Base-by-base conservation (phyloP, 2,888 invertebrate species). In the Ennomos fuscantarius region DNA sequence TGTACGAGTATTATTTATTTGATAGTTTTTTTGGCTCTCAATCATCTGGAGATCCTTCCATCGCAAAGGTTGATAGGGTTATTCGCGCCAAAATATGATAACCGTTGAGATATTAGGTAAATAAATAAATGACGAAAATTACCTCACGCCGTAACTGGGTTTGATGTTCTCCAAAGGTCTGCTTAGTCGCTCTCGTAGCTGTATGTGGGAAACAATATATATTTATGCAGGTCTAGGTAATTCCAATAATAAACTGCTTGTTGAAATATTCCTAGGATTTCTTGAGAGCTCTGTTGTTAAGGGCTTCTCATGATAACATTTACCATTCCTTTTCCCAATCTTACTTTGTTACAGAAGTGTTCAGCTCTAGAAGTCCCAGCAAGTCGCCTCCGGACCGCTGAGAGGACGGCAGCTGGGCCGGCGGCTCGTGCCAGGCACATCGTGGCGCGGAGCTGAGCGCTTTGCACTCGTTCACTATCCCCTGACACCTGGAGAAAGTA, bases 341-440 rank as follows among this genome's bases (percentile, higher is more conserved):
- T 59, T 56, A 88, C 89, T 74, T 86, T 85, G 45, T 76, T 78
- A 64, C 89, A 97, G 82, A 73, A 95, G 84, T 67, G 50, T 51
- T 89, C 89, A n/a, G 94, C 93, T 40, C 93, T 93, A 8, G 94
- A 93, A 11, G 93, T 90, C 47, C 91, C 92, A 8, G 92, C 89
- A 0, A 94, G 91, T 31, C 94, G 88, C 46, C 93, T 85, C 40
- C 94, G 90, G 1, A 95, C 95, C 1, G 94, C 94, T 11, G 94
- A 93, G 47, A 96, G 76, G 11, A 96, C 94, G 0, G 95, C 94
- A 0, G 93, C 54, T 94, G 96, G 62, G 94, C 97, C 87, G 94
- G 97, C 73, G 94, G 94, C 63, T 95, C 98, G 72, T 94, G 94
- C 79, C 95, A 94, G 72, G 95, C 97, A 67, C 93, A 94, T 79